Conservation (phyloP, 2,888 invertebrate genomes). For the Agelastica alni region DNA sequence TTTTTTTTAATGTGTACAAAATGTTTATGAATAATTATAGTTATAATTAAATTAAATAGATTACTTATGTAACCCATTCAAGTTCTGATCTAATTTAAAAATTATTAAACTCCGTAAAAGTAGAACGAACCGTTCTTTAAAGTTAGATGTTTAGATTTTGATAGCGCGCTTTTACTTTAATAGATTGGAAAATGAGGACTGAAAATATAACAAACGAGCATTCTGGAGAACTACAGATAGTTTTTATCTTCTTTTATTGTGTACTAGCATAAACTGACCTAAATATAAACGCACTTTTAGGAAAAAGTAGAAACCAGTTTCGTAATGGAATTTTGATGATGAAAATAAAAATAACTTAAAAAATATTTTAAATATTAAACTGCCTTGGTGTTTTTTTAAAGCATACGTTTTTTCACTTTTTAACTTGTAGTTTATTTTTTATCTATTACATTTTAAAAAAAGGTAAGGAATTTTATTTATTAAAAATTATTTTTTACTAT, state of each 20-base stretch:
- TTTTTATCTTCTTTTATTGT: not conserved
- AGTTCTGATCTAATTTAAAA: not conserved
- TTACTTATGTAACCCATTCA: no score
- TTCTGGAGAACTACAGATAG: not conserved
- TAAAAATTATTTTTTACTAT: no score
- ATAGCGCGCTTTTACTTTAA: slow-evolving; percentile 7
- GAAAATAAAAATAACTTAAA: no score
- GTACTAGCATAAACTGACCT: not conserved
- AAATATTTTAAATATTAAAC: no score
- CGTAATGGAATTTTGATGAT: not conserved
- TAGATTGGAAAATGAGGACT: slow-evolving; percentile 11
- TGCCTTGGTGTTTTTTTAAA: no score
- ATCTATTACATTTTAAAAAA: no score
- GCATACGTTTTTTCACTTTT: no score
- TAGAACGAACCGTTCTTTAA: not conserved
- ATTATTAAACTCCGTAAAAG: slow-evolving; percentile 5
- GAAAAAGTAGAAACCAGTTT: not conserved
- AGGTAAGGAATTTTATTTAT: no score
- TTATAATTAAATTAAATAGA: no score
- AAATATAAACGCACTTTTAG: not conserved
- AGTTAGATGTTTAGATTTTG: slow-evolving; percentile 4
- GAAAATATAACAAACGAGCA: slow-evolving; percentile 9
- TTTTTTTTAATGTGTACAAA: no score
- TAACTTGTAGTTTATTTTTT: no score
- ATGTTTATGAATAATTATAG: no score